Evolutionary conservation across 2,113 vertebrate species (phyloP).

Genomic region (Sorex araneus): DNA sequence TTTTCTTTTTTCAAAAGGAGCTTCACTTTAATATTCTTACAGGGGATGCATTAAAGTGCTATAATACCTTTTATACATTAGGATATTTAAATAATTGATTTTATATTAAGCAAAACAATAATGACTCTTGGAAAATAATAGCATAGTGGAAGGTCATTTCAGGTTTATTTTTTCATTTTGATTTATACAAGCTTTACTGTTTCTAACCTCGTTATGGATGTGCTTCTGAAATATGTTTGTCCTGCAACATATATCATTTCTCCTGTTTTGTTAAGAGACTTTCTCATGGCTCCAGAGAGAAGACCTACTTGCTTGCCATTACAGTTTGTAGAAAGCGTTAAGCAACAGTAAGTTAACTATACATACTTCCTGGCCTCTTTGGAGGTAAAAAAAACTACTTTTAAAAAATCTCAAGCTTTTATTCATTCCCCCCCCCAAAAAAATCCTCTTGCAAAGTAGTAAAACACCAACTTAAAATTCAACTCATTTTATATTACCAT

Average conservation of each 20-base stretch:
- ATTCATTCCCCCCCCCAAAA: constrained; percentile 44
- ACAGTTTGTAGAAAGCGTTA: neutral
- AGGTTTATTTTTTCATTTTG: constrained; percentile 80
- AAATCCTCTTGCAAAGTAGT: constrained; percentile 29
- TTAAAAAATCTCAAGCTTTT: constrained; percentile 29
- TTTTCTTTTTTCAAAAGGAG: neutral
- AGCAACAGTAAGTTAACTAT: neutral
- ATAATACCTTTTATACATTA: constrained; percentile 80
- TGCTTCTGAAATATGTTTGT: constrained; percentile 63
- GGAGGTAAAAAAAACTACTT: neutral
- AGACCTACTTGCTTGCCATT: neutral
- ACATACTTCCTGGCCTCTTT: neutral
- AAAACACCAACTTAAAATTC: constrained; percentile 60
- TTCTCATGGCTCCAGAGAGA: neutral
- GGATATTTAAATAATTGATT: constrained; percentile 73
- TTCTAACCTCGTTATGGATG: constrained; percentile 80
- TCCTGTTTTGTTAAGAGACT: constrained; percentile 29
- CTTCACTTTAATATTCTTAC: neutral
- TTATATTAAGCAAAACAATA: constrained; percentile 72
- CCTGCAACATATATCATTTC: constrained; percentile 61
- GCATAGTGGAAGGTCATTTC: constrained; percentile 79
- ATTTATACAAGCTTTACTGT: constrained; percentile 60
- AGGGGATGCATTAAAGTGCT: constrained; percentile 76
- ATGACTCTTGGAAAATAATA: constrained; percentile 75
- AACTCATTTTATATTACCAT: constrained; percentile 27